Evolutionary conservation across 2,888 invertebrate species (phyloP), one percentile per base, ranked within the genome.

Genomic region (Euzophera pinguis): DNA sequence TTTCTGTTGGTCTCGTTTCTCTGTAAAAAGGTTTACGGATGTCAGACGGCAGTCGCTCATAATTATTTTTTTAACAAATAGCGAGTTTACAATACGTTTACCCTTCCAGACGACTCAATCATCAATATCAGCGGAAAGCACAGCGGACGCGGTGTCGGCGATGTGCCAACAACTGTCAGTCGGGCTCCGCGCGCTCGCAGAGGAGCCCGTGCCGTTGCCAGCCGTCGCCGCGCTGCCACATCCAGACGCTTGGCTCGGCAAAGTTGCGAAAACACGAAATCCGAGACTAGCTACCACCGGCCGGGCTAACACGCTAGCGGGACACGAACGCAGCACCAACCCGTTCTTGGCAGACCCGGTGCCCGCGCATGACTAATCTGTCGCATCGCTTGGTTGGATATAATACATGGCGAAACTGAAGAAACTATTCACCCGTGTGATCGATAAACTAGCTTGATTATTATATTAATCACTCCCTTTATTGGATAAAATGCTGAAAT

Each of bases 191-290:
- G 92, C 96, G 53, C 92, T 96, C 57, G 92, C 93, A 5, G 93
- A 92, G 73, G 90, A 83, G 71, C 81, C 80, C 32, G 78, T 80
- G 37, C 67, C 59, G 60, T 65, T 57, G 59, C 57, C 35, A 59
- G 56, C 35, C 38, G 59, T 56, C 35, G 53, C 54, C 48, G 57
- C 90, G 55, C 89, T 95, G 75, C 96, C 96, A 22, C 94, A 94
- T 78, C 95, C 96, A 0, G 96, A 96, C 66, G 96, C 96, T 67
- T 96, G 96, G 96, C 82, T 96, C 61, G 95, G 95, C 7, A 93
- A 94, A 65, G 92, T 95, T 91, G 92, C 75, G 89, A 67, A 93
- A 69, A 93, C 69, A 83, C 50, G n/a, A n/a, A n/a, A n/a, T 78
- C 93, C 65, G 73, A 91, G 65, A 82, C 93, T 66, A 85, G 92